A percentile compares a stretch with the other conserved stretches of the same genome.
phyloP scores from a whole-genome alignment of 2,113 vertebrate genomes.

The Dicrurus megarhynchus region DNA sequence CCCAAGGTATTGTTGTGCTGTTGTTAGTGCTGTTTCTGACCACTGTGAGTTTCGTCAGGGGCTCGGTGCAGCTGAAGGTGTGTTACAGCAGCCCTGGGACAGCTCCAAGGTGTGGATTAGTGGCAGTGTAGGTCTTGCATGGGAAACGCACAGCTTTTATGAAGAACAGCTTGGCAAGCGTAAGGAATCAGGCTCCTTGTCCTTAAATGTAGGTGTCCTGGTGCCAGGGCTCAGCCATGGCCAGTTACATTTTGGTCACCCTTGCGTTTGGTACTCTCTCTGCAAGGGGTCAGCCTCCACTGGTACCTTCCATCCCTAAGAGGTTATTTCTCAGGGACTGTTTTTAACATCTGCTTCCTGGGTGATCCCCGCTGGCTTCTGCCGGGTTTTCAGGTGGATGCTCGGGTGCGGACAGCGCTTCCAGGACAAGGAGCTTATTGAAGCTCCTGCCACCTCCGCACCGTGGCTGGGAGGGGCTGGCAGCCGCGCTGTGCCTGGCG shows the following conservation, averaged over 20 bases:
- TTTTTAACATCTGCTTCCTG: rapidly evolving
- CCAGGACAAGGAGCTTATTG: rapidly evolving
- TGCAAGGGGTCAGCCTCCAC: neutral
- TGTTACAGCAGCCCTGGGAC: neutral
- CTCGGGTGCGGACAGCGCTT: neutral
- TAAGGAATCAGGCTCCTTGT: neutral
- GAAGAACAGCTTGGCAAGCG: neutral
- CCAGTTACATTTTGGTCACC: neutral
- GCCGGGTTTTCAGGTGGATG: neutral
- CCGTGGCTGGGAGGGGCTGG: neutral
- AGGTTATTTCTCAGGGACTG: neutral
- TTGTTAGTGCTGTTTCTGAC: neutral
- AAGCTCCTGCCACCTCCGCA: neutral
- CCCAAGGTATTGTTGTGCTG: neutral
- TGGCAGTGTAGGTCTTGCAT: neutral
- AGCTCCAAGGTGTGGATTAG: neutral
- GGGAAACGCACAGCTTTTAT: neutral
- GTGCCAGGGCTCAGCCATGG: neutral
- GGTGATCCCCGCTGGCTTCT: rapidly evolving
- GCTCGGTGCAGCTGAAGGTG: neutral
- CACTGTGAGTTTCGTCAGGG: neutral
- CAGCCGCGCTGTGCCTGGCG: neutral
- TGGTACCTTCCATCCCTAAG: neutral
- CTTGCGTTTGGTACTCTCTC: rapidly evolving
- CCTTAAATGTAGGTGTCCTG: neutral